Evolutionary conservation across 2,113 vertebrate species (phyloP).

Genomic region (Spermophilus dauricus): DNA sequence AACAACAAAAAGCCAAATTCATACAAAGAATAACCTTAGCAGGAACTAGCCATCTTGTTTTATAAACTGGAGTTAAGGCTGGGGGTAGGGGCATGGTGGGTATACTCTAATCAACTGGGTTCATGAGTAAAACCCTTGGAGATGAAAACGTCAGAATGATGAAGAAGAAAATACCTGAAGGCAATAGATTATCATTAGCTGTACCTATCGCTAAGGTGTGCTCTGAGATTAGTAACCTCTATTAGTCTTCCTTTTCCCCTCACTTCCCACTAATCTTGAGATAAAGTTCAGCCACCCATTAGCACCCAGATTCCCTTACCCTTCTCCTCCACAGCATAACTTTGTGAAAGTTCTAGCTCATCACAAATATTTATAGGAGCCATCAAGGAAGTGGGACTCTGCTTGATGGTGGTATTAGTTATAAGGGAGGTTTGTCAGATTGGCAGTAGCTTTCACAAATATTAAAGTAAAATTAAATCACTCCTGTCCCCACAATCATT

Average conservation of each 20-base stretch:
- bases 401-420: no score
- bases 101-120: slow-evolving; percentile 12
- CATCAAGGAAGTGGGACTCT: not conserved
- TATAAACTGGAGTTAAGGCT: not conserved
- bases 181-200: not conserved
- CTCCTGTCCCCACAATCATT: not conserved
- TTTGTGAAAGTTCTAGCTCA: not conserved
- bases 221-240: not conserved
- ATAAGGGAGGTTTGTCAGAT: not conserved
- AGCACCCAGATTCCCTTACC: not conserved
- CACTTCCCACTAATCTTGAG: not conserved
- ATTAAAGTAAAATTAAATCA: not conserved
- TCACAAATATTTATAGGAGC: no score
- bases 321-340: not conserved
- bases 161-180: not conserved
- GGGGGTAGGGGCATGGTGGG: not conserved
- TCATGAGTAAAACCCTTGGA: not conserved
- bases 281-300: not conserved
- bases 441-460: not conserved
- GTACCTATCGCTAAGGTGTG: not conserved
- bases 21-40: not conserved
- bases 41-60: not conserved
- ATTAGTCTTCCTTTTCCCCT: not conserved
- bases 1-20: not conserved
- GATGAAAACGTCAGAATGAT: not conserved